A percentile compares a stretch with the other conserved stretches of the same genome.
These are phyloP conservation scores for Trachelus iudaicus DNA, from an alignment of 2,888 invertebrate species.

Conservation along the genomic window DNA sequence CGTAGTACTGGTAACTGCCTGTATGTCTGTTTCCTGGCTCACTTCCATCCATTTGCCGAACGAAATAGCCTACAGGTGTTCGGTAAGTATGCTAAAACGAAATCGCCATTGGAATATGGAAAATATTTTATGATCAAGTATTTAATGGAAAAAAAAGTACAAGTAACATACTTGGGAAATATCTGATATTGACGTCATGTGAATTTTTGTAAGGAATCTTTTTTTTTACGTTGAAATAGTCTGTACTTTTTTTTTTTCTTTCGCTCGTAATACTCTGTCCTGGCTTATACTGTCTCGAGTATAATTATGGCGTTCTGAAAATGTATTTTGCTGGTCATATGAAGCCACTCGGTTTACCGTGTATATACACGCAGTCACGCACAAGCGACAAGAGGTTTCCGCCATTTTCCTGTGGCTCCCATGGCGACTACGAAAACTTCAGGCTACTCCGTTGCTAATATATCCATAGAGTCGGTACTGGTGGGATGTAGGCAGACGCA, in stretches of 20 bases:
- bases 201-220: background rate
- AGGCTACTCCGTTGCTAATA: background rate
- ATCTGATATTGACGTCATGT: background rate
- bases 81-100: background rate
- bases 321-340: background rate
- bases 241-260: background rate
- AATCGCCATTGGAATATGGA: background rate
- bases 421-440: background rate
- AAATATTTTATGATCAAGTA: background rate
- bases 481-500: background rate
- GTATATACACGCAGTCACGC: background rate
- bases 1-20: background rate
- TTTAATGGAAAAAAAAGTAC: background rate
- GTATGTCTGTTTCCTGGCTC: background rate
- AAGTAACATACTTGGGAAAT: background rate
- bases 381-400: background rate
- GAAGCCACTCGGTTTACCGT: background rate
- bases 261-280: background rate
- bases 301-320: background rate
- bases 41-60: background rate
- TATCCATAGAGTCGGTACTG: background rate
- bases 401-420: background rate
- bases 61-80: background rate
- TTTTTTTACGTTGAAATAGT: background rate
- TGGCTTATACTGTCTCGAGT: background rate